Conservation (phyloP, 64 coral and sea anemone species). For the Montipora capricornis region DNA sequence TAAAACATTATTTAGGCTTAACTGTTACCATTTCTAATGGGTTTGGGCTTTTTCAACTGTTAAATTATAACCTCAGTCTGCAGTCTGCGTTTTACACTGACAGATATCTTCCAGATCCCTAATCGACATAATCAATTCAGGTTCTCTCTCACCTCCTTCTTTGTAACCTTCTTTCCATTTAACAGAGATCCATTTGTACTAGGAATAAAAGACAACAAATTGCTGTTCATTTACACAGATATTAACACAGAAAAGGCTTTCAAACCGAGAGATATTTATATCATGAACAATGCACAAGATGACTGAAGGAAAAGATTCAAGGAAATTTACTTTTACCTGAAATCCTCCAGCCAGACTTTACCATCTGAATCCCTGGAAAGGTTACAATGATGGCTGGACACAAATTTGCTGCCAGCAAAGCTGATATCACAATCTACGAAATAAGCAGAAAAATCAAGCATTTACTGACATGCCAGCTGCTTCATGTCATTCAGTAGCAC, state of each 20-base stretch:
- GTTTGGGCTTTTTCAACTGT: no score
- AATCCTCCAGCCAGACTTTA: constrained; percentile 55
- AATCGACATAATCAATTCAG: not conserved
- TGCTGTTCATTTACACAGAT: not conserved
- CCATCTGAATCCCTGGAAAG: constrained; percentile 39
- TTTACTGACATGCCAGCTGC: not conserved
- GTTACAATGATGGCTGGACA: constrained; percentile 62
- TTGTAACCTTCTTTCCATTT: constrained; percentile 77
- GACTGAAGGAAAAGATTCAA: not conserved
- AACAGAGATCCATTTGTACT: constrained; percentile 85
- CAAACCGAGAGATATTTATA: no score
- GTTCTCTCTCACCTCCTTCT: constrained; percentile 57
- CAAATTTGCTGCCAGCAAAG: constrained; percentile 61
- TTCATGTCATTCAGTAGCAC: not conserved
- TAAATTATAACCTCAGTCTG: no score
- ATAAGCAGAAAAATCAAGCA: not conserved
- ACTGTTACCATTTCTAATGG: no score
- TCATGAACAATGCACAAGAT: no score
- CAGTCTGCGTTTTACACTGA: no score
- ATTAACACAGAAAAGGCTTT: no score
- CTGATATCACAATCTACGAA: constrained; percentile 58
- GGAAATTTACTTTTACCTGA: constrained; percentile 22
- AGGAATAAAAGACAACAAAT: not conserved
- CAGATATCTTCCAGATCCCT: not conserved
- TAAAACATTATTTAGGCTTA: no score